phyloP scores from a whole-genome alignment of 2,797 vertebrate genomes.

The Delichon dasypus region DNA sequence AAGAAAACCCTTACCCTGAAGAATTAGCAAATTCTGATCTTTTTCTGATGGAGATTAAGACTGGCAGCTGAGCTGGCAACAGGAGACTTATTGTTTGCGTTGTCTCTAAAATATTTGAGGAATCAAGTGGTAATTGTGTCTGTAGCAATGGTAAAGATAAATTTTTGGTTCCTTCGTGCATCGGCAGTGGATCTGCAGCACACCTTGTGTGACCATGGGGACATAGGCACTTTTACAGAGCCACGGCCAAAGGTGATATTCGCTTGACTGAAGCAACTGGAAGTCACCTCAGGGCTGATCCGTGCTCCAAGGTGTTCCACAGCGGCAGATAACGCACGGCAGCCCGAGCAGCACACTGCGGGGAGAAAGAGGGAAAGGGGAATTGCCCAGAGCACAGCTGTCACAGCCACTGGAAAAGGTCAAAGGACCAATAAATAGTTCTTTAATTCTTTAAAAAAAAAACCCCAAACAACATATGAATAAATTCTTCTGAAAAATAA shows the following conservation, averaged over 20 bases:
- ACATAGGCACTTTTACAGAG: neutral
- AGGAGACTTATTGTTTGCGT: neutral
- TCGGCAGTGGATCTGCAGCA: neutral
- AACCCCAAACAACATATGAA: neutral
- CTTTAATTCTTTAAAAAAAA: neutral
- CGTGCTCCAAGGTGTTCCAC: neutral
- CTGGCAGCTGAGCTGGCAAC: neutral
- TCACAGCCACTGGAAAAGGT: fast-evolving
- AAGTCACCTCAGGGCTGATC: neutral
- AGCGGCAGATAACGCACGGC: fast-evolving
- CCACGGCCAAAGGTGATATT: neutral
- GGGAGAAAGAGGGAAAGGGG: neutral
- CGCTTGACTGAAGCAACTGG: neutral
- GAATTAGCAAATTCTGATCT: neutral
- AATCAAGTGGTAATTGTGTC: neutral
- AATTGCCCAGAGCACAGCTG: neutral
- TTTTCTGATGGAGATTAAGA: neutral
- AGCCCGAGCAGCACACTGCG: fast-evolving
- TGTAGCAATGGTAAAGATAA: neutral
- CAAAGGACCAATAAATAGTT: neutral
- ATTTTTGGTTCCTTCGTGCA: neutral
- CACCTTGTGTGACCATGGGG: neutral
- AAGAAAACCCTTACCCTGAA: fast-evolving
- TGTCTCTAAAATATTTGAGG: neutral
- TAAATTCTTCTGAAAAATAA: neutral